Percentiles rank a stretch among this genome's conserved stretches.
Evolutionary conservation across 2,797 vertebrate species (phyloP).

Genomic region (Potorous gilbertii): DNA sequence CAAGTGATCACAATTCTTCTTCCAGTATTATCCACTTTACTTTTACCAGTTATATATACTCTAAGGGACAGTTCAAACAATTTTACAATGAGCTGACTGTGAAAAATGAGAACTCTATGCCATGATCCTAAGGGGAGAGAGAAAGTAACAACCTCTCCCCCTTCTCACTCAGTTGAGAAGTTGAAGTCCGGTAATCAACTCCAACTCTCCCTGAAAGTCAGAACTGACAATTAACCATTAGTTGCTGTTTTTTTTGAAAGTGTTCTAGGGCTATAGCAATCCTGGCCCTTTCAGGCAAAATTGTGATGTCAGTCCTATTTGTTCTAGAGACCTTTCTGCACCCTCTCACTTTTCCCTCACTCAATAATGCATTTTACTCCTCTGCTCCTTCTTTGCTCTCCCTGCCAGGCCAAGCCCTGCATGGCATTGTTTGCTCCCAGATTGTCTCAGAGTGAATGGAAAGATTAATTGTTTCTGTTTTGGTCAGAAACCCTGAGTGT

Average conservation of each 20-base stretch:
- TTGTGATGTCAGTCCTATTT: neutral
- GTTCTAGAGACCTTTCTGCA: neutral
- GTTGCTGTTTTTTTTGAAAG: neutral
- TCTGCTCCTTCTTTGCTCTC: too few species aligned
- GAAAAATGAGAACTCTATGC: neutral
- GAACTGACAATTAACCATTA: neutral
- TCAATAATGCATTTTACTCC: too few species aligned
- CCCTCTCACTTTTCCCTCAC: neutral
- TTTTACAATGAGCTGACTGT: neutral
- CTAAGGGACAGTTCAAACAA: neutral
- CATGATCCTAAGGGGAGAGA: neutral
- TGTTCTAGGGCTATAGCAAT: neutral
- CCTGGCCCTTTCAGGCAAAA: neutral
- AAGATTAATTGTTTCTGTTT: too few species aligned
- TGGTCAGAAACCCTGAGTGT: too few species aligned
- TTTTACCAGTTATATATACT: neutral
- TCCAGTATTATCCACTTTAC: neutral
- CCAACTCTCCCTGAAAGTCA: neutral
- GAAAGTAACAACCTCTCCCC: neutral
- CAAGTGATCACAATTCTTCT: neutral
- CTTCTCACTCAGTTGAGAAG: neutral
- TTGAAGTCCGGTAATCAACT: neutral
- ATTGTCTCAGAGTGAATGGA: too few species aligned
- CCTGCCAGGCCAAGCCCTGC: too few species aligned
- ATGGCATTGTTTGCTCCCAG: too few species aligned